Evolutionary conservation across 2,888 invertebrate genomes (phyloP).

Genomic region (Automeris io): DNA sequence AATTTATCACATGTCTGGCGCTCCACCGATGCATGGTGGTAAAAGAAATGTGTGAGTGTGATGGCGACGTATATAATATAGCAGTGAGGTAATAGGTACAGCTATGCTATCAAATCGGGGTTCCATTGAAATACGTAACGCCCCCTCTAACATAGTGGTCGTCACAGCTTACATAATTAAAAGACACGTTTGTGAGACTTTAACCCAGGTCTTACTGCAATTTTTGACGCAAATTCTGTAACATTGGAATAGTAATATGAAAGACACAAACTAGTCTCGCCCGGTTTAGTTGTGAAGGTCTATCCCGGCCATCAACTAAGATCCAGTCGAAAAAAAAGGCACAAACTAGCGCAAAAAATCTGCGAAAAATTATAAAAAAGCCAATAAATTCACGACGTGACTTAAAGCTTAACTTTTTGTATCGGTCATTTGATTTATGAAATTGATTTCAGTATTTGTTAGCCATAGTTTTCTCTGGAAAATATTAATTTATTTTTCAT

Average conservation of each 20-base stretch:
- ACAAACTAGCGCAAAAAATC: too few relatives aligned
- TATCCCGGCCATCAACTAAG: too few relatives aligned
- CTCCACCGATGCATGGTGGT: neutral
- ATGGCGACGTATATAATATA: too few relatives aligned
- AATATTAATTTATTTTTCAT: too few relatives aligned
- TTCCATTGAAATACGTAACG: constrained; percentile 66
- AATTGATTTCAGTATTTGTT: neutral
- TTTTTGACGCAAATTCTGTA: too few relatives aligned
- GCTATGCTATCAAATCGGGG: constrained; percentile 41
- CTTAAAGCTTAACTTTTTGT: constrained; percentile 44
- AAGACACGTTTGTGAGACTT: constrained; percentile 25
- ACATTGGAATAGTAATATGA: too few relatives aligned
- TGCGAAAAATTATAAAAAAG: too few relatives aligned
- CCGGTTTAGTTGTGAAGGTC: too few relatives aligned
- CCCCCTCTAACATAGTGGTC: constrained; percentile 41
- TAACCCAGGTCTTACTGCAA: too few relatives aligned
- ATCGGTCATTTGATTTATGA: constrained; percentile 23
- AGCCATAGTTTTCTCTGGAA: neutral
- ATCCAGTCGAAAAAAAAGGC: too few relatives aligned
- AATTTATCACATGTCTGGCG: constrained; percentile 4
- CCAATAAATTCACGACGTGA: too few relatives aligned
- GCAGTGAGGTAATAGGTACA: constrained; percentile 29
- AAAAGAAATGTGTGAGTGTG: constrained; percentile 14
- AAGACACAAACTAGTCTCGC: too few relatives aligned
- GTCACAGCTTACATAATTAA: constrained; percentile 23